Base-by-base conservation (phyloP, 35 echinoderm and acorn worm genomes). In the Apostichopus californicus region DNA sequence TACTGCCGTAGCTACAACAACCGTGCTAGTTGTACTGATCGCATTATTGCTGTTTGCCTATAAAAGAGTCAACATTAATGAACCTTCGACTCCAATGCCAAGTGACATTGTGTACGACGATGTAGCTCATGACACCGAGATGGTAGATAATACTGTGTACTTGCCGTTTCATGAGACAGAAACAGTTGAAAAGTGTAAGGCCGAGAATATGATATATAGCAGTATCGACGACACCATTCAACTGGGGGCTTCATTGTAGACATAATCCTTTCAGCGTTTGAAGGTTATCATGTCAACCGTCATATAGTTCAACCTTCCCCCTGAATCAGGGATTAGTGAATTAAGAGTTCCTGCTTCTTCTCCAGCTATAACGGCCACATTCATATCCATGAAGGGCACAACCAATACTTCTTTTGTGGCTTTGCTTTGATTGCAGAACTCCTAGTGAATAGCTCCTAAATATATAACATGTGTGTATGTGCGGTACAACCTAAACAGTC, bases 91-190 rank as follows among this genome's bases (percentile, higher is more conserved):
- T 18, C 17, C 55, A 0, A 8, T 17, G 6, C 78, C 18, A 11
- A 54, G 52, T 81, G 78, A 81, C 15, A 59, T 58, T 14, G 58
- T 58, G 5, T 85, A 85, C 20, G 81, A 85, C 81, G 81, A 58
- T 14, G 55, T 85, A 58, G 1, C 55, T n/a, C 14, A 6, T 23
- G 81, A 85, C 57, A 58, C 54, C 11, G 55, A 20, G 17, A n/a
- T 58, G 9, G 57, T 59, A 11, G 21, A 21, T 3, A 85, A 85
- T 59, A 54, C 81, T n/a, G 81, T 18, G 6, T 85, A 85, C 54
- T 55, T 59, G 17, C 57, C 81, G 10, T 85, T 58, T 52, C 55
- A 59, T 9, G n/a, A 25, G 17, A 54, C 12, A 59, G 9, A 56
- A 59, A 59, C 55, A 20, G 2, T 7, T 85, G 28, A 5, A 5